Conservation (phyloP, 2,797 vertebrate genomes). For the Denticeps clupeoides region DNA sequence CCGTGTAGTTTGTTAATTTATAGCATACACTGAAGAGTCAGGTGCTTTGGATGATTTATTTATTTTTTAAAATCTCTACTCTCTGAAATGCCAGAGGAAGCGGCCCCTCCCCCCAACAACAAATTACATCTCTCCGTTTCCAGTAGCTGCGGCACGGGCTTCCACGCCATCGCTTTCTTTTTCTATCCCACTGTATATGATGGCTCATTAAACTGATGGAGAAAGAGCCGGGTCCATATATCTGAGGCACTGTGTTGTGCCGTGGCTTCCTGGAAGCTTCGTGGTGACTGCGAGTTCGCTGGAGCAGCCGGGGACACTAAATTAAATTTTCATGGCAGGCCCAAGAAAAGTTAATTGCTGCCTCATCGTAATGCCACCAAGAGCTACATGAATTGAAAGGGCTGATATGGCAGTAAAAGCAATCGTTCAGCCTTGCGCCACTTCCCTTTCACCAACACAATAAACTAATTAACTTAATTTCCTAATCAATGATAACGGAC, state of each 20-base stretch:
- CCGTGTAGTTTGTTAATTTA: too few species aligned
- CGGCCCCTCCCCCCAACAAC: too few species aligned
- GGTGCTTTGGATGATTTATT: too few species aligned
- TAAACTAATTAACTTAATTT: slow-evolving; percentile 27
- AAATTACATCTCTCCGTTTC: too few species aligned
- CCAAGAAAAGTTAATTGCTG: slow-evolving; percentile 24
- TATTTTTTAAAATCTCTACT: too few species aligned
- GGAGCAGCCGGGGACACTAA: slow-evolving; percentile 8
- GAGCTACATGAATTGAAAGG: slow-evolving; percentile 15
- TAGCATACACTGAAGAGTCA: too few species aligned
- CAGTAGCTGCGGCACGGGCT: too few species aligned
- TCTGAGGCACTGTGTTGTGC: slow-evolving; percentile 1
- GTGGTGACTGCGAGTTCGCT: slow-evolving; percentile 2
- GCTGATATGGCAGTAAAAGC: slow-evolving; percentile 26
- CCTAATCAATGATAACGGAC: slow-evolving; percentile 26
- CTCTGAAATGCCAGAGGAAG: too few species aligned
- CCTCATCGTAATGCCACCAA: slow-evolving; percentile 21
- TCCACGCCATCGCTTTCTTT: too few species aligned
- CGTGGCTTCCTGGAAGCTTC: slow-evolving; percentile 11
- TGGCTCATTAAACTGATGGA: slow-evolving; percentile 8
- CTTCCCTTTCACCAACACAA: slow-evolving; percentile 15
- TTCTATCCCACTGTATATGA: slow-evolving; percentile 7
- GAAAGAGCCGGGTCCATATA: slow-evolving; percentile 11
- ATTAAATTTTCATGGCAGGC: slow-evolving; percentile 25
- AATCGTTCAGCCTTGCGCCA: background rate